Evolutionary conservation across 2,888 invertebrate genomes (phyloP).

Genomic region (Acleris cristana): DNA sequence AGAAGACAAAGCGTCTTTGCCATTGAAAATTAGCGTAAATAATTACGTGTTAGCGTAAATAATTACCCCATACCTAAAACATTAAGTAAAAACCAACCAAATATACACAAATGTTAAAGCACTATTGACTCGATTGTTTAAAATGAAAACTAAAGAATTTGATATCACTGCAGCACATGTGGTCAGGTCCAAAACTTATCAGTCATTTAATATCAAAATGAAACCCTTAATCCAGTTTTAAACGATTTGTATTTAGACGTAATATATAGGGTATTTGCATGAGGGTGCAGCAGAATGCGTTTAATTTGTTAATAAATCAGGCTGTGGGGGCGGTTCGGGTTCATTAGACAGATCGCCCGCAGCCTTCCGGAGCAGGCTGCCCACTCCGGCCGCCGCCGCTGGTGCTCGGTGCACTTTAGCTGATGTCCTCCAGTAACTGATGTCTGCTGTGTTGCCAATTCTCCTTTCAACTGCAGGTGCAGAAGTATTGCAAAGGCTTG

Average conservation of each 20-base stretch:
- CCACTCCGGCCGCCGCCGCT: conserved; percentile 67
- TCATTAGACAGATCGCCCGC: conserved; percentile 81
- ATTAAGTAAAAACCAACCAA: too few relatives aligned
- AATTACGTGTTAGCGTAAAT: too few relatives aligned
- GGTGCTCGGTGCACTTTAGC: conserved; percentile 73
- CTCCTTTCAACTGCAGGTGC: not conserved
- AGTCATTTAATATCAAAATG: conserved; percentile 1
- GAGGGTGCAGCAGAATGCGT: conserved; percentile 81
- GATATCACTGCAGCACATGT: not conserved
- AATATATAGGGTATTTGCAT: conserved; percentile 41
- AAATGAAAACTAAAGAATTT: not conserved
- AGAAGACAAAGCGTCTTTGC: too few relatives aligned
- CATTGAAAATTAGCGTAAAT: too few relatives aligned
- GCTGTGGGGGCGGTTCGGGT: conserved; percentile 75
- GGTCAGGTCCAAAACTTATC: not conserved
- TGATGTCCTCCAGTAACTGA: conserved; percentile 66
- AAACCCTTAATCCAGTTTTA: conserved; percentile 29
- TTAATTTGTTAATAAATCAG: conserved; percentile 84
- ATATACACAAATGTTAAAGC: too few relatives aligned
- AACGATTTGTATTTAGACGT: conserved; percentile 28
- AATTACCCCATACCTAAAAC: too few relatives aligned
- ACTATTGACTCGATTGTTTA: too few relatives aligned
- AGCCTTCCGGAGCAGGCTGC: conserved; percentile 76
- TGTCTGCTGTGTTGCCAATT: conserved; percentile 54
- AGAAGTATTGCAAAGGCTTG: not conserved